Conservation (phyloP, 2,797 vertebrate genomes). For the Picus viridis region DNA sequence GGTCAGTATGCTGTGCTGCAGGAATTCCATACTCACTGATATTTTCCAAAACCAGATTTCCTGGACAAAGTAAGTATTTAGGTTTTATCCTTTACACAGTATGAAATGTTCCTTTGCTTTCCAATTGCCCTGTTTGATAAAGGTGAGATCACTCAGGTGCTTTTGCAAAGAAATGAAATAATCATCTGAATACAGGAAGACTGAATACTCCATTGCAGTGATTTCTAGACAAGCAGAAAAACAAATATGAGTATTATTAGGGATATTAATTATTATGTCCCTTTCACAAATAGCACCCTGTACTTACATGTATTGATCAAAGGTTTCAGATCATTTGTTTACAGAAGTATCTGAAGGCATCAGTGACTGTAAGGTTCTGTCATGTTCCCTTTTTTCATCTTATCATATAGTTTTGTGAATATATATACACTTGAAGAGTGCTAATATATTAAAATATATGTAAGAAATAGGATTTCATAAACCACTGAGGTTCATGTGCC, state of each 20-base stretch:
- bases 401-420: neutral
- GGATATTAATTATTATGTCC: constrained; percentile 39
- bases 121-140: neutral
- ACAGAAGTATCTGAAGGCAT: neutral
- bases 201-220: neutral
- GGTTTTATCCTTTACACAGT: neutral
- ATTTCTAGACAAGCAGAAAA: neutral
- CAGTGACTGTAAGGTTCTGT: neutral
- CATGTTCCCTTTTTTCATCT: constrained; percentile 27
- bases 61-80: neutral
- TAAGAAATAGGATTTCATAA: neutral
- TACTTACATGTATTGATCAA: neutral
- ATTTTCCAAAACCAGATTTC: neutral
- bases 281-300: neutral
- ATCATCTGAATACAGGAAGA: neutral
- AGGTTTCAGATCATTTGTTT: neutral
- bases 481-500: neutral
- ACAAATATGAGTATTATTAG: neutral
- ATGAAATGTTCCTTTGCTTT: neutral
- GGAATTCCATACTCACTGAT: neutral
- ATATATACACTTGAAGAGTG: neutral
- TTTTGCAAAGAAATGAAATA: neutral
- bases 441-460: neutral
- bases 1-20: neutral
- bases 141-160: neutral